Base-by-base conservation (phyloP, 2,888 invertebrate genomes). In the Pediacus dermestoides region DNA sequence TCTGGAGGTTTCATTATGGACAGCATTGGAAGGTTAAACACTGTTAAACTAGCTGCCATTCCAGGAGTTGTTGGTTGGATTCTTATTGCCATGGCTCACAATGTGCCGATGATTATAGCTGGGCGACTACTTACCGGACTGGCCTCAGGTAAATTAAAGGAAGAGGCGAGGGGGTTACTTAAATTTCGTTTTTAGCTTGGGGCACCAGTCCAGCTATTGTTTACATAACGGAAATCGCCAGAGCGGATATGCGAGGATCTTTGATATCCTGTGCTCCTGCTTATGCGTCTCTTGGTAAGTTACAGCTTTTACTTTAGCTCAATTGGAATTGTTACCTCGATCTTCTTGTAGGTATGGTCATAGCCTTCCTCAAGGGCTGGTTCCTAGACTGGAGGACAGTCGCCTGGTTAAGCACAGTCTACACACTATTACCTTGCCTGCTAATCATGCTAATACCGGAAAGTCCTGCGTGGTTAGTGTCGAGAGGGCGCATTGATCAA, bases 191-290 rank as follows among this genome's bases (percentile, higher is more conserved):
- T 64, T 35, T 44, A 64, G 77, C 77, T 2, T 66, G 77, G 60
- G 76, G 76, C 8, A 74, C 76, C 1, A 76, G 77, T 47, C 78
- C 79, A 8, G 78, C 77, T 1, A 74, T 77, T 26, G 78, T 78
- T 13, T 79, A 79, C 60, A 76, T 78, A 37, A 78, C 78, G 4
- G 78, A 79, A 64, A 74, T 78, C 1, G 76, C 77, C 1, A 64
- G 76, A 27, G 75, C 77, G 2, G 77, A 78, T 53, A 64, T 78
- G 42, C 60, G 79, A 41, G 78, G 78, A n/a, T 75, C 78, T 6
- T 61, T 79, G 28, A 75, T 78, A 42, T 76, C 77, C 6, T 68
- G 72, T 16, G 76, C 76, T 2, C 78, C 78, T 2, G 74, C 76
- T 2, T 68, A 75, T 46, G 77, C 77, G 3, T 78, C 78, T 1